A percentile compares a stretch with the other conserved stretches of the same genome.
Conservation (phyloP, 30 jellyfish, hydroid and myxozoan genomes). For the Clytia hemisphaerica region DNA sequence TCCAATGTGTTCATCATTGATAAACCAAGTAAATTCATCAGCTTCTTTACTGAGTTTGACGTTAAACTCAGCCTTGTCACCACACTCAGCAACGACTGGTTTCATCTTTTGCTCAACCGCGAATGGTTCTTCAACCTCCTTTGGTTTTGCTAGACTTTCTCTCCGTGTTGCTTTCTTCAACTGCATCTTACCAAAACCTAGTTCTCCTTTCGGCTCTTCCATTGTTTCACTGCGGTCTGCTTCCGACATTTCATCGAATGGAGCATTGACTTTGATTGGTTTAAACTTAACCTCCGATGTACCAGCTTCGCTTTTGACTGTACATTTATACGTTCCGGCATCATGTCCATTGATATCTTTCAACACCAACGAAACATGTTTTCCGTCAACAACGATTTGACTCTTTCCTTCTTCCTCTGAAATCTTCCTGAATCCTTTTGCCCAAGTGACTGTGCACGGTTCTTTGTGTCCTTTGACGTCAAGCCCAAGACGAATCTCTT, state of each 20-base stretch:
- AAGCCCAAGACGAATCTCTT: constrained; percentile 46
- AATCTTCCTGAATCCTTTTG: constrained; percentile 49
- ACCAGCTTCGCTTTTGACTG: constrained; percentile 58
- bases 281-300: constrained; percentile 53
- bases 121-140: constrained; percentile 20
- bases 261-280: no score
- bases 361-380: constrained; percentile 20
- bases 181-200: background rate
- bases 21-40: constrained; percentile 7
- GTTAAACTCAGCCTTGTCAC: background rate
- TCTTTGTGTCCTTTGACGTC: constrained; percentile 40
- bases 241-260: no score
- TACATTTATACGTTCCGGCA: constrained; percentile 68
- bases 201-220: background rate
- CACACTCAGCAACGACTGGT: background rate
- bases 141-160: background rate
- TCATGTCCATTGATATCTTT: constrained; percentile 52
- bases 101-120: constrained; percentile 18
- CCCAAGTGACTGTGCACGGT: constrained; percentile 47
- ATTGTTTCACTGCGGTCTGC: no score
- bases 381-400: constrained; percentile 32
- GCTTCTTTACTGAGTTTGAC: background rate
- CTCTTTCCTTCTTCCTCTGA: constrained; percentile 24
- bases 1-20: constrained; percentile 35
- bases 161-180: background rate